Conservation (phyloP, 2,888 invertebrate genomes). For the Camponotus fellah region DNA sequence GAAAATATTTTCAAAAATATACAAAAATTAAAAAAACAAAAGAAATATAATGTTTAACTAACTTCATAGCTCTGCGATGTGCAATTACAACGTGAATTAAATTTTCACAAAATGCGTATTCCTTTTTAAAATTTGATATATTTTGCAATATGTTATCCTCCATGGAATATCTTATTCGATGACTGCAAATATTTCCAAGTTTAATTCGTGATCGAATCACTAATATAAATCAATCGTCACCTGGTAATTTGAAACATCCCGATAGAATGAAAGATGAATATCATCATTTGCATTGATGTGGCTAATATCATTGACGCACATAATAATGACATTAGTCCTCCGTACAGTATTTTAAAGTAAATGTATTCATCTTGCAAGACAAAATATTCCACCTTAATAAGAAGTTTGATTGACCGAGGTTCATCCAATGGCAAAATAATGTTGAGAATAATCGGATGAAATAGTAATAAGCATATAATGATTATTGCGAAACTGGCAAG, state of each 20-base stretch:
- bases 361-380: conserved; percentile 28
- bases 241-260: conserved; percentile 37
- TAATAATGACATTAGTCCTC: neutral
- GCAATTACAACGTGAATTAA: conserved; percentile 16
- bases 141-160: neutral
- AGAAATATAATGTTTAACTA: neutral
- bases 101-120: neutral
- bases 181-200: conserved; percentile 13
- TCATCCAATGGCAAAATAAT: conserved; percentile 36
- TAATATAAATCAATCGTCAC: neutral
- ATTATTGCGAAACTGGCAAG: neutral
- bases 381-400: conserved; percentile 37
- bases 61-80: conserved; percentile 25
- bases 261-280: neutral
- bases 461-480: neutral
- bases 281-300: neutral
- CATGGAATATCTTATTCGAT: conserved; percentile 3
- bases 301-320: neutral
- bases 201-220: neutral
- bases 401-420: conserved; percentile 11
- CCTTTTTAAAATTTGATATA: neutral
- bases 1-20: neutral
- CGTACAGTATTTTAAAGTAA: neutral
- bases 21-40: neutral
- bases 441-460: conserved; percentile 27